Evolutionary conservation across 2,113 vertebrate genomes (phyloP).

Genomic region (Chunga burmeisteri): DNA sequence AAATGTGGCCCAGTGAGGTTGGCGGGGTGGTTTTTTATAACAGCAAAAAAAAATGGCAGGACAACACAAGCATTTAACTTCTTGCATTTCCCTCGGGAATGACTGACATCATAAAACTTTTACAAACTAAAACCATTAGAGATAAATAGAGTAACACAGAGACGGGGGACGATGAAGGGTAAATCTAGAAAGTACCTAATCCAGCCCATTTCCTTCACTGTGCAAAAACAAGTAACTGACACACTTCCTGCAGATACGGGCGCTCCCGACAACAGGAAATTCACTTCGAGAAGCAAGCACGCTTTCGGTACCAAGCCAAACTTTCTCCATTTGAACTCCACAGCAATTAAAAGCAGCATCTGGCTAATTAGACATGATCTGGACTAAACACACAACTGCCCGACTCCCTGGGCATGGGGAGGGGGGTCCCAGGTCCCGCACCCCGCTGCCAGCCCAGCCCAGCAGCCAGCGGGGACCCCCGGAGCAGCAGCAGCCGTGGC

Average conservation of each 20-base stretch:
- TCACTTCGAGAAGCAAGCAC: slow-evolving; percentile 54
- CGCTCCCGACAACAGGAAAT: slow-evolving; percentile 70
- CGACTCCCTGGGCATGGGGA: not conserved
- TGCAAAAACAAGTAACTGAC: slow-evolving; percentile 80
- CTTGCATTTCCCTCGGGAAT: not conserved
- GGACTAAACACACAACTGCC: not conserved
- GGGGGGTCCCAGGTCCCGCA: not conserved
- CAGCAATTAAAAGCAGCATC: not conserved
- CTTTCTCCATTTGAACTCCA: slow-evolving; percentile 22
- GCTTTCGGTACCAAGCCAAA: slow-evolving; percentile 2
- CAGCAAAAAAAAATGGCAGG: not conserved
- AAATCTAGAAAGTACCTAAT: slow-evolving; percentile 64
- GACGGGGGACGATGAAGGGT: not conserved
- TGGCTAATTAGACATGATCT: not conserved
- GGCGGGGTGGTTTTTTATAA: not conserved
- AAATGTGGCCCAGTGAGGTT: not conserved
- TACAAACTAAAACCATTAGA: slow-evolving; percentile 2
- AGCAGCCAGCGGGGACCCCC: not conserved
- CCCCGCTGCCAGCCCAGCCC: not conserved
- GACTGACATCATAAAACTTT: not conserved
- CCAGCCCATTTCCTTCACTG: slow-evolving; percentile 72
- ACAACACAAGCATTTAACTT: not conserved
- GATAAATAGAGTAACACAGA: not conserved
- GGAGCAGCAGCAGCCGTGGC: not conserved
- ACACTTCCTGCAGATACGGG: slow-evolving; percentile 81